Conservation (phyloP, 2,113 vertebrate species). For the Stegostoma tigrinum region DNA sequence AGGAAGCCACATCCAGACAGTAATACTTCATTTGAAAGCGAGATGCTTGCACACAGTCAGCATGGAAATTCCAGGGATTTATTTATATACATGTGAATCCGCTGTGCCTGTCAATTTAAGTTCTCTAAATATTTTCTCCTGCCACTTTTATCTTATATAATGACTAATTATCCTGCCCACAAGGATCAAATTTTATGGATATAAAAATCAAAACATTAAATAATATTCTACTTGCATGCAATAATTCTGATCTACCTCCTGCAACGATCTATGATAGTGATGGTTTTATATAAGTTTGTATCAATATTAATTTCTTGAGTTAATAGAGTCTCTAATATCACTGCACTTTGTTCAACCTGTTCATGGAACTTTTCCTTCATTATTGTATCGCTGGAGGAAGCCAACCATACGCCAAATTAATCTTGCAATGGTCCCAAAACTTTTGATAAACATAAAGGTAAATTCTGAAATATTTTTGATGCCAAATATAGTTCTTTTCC, state of each 20-base stretch:
- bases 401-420: background rate
- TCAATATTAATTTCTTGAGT: conserved; percentile 2
- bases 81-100: background rate
- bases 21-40: background rate
- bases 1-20: background rate
- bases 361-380: background rate
- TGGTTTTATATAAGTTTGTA: background rate
- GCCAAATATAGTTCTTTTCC: background rate
- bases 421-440: background rate
- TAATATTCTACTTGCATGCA: background rate
- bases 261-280: background rate
- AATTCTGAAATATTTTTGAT: background rate
- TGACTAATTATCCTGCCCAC: background rate
- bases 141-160: background rate
- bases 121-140: background rate
- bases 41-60: background rate
- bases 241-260: background rate
- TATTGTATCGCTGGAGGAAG: background rate
- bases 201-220: background rate
- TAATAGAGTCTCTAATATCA: background rate
- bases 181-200: background rate
- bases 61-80: background rate
- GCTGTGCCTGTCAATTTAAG: background rate
- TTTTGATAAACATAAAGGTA: background rate
- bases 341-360: background rate